phyloP scores from a whole-genome alignment of 2,113 vertebrate species.

The Rana temporaria region DNA sequence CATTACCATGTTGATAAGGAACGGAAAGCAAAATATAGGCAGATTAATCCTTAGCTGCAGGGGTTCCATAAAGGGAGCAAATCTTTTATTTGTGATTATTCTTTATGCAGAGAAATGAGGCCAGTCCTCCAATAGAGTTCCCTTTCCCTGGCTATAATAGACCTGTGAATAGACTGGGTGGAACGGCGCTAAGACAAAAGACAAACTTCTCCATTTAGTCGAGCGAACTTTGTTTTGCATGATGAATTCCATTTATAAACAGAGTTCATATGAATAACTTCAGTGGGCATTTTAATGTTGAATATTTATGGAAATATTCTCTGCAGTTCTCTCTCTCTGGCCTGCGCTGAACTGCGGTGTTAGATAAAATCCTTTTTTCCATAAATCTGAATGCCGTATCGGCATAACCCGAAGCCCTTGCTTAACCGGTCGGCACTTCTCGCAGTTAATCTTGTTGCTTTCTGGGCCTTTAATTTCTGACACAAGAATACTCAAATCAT shows the following conservation, averaged over 20 bases:
- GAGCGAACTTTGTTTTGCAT: background rate
- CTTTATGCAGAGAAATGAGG: too few species aligned
- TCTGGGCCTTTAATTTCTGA: background rate
- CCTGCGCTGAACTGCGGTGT: background rate
- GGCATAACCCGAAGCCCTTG: background rate
- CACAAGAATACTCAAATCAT: background rate
- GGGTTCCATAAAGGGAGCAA: too few species aligned
- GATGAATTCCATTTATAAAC: background rate
- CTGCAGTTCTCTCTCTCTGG: background rate
- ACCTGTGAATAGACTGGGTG: too few species aligned
- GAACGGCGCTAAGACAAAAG: too few species aligned
- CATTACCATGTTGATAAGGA: too few species aligned
- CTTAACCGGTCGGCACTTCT: background rate
- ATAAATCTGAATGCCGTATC: background rate
- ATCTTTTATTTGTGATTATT: too few species aligned
- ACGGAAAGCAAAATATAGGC: too few species aligned
- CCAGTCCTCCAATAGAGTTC: too few species aligned
- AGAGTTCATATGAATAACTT: background rate
- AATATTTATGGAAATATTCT: background rate
- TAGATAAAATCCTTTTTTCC: constrained; percentile 1
- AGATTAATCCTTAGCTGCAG: too few species aligned
- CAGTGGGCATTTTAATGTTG: background rate
- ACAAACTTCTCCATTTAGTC: background rate
- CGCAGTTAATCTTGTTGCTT: constrained; percentile 7
- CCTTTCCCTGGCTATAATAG: too few species aligned